These are phyloP conservation scores for Plusia festucae DNA, from an alignment of 2,888 invertebrate genomes.

Conservation along the genomic window DNA sequence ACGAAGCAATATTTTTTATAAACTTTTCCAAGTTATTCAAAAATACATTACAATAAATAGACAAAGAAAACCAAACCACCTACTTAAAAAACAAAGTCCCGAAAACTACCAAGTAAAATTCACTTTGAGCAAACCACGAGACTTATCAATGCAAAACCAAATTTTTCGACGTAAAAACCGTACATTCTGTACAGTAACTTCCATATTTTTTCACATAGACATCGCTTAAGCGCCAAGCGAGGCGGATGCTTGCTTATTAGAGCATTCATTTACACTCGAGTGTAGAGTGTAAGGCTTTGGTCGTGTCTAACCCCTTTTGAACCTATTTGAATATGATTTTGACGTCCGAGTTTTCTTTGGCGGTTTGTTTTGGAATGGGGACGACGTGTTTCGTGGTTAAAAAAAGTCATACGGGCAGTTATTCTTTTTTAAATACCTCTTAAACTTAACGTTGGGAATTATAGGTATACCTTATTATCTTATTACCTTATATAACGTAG, in stretches of 20 bases:
- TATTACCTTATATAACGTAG: too few species aligned
- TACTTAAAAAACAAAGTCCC: not conserved
- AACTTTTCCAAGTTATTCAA: too few species aligned
- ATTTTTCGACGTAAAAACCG: constrained; percentile 24
- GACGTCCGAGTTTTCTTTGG: constrained; percentile 10
- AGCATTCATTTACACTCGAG: constrained; percentile 57
- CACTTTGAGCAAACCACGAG: not conserved
- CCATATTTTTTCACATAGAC: constrained; percentile 49
- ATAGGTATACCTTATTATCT: too few species aligned
- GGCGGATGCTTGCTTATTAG: constrained; percentile 59
- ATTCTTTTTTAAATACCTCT: too few species aligned
- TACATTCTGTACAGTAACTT: constrained; percentile 16
- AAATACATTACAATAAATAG: too few species aligned
- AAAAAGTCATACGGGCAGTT: too few species aligned
- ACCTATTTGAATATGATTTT: constrained; percentile 43
- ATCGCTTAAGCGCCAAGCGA: constrained; percentile 47
- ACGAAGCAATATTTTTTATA: too few species aligned
- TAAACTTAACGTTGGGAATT: too few species aligned
- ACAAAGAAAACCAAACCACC: not conserved
- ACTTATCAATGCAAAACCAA: constrained; percentile 31
- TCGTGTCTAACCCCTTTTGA: constrained; percentile 29
- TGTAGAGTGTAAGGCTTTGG: constrained; percentile 42
- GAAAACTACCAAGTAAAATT: not conserved
- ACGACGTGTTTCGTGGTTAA: too few species aligned
- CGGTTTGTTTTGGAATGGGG: not conserved